Evolutionary conservation across 2,888 invertebrate genomes (phyloP).

Genomic region (Globia sparganii): DNA sequence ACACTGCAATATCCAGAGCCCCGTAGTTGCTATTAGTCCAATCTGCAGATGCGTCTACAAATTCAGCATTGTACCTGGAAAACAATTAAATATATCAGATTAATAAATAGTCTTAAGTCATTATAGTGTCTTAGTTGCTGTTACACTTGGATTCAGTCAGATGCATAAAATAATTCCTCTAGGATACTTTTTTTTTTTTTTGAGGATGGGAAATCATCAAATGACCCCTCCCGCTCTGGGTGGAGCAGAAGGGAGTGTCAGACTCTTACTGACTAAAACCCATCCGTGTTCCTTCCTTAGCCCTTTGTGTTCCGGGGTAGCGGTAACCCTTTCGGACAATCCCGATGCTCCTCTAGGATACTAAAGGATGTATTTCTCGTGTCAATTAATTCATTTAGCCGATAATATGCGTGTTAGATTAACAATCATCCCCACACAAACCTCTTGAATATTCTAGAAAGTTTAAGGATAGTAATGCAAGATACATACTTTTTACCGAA

Average conservation of each 20-base stretch:
- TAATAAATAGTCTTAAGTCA: neutral
- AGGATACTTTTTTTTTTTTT: no score
- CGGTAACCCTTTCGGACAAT: no score
- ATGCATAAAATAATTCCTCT: neutral
- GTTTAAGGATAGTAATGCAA: neutral
- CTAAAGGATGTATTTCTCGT: neutral
- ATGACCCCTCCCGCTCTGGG: no score
- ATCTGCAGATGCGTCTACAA: slow-evolving; percentile 91
- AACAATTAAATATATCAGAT: neutral
- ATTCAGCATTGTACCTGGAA: slow-evolving; percentile 90
- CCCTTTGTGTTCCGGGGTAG: no score
- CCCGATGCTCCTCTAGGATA: neutral
- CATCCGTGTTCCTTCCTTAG: no score
- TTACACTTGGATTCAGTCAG: neutral
- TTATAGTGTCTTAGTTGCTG: neutral
- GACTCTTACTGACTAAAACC: no score
- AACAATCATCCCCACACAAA: neutral
- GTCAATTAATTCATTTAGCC: neutral
- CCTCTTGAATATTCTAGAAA: neutral
- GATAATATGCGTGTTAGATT: neutral
- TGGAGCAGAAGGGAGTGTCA: no score
- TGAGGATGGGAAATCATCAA: no score
- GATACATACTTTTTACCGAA: slow-evolving; percentile 93
- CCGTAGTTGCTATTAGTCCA: slow-evolving; percentile 96
- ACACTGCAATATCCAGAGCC: slow-evolving; percentile 92